Evolutionary conservation across 2,113 vertebrate species (phyloP).

Genomic region (Suncus etruscus): DNA sequence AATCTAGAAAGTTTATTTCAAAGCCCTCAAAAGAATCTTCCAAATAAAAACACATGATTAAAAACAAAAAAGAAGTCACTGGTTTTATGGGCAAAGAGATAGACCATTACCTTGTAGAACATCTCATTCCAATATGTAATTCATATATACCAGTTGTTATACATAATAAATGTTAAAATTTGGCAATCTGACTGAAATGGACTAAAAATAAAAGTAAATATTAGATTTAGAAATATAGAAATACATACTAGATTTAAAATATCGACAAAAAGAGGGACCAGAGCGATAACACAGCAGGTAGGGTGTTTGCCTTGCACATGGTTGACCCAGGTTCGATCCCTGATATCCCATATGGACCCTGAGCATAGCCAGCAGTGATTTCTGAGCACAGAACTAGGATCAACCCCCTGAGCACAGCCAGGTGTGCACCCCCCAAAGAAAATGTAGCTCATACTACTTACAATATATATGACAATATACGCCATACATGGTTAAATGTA

Average conservation of each 20-base stretch:
- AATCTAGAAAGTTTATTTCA: conserved; percentile 32
- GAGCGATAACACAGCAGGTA: too few species aligned
- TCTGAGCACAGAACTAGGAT: too few species aligned
- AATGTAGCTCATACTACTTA: conserved; percentile 8
- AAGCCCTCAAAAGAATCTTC: not conserved
- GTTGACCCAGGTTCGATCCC: too few species aligned
- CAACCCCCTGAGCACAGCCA: too few species aligned
- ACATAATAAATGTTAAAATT: not conserved
- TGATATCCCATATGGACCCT: too few species aligned
- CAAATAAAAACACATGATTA: not conserved
- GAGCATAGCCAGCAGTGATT: too few species aligned
- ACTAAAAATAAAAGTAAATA: not conserved
- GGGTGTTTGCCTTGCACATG: too few species aligned
- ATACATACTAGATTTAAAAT: conserved; percentile 56
- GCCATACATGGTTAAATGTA: conserved; percentile 1
- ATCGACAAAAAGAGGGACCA: conserved; percentile 6
- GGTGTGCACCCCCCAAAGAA: too few species aligned
- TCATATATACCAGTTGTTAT: not conserved
- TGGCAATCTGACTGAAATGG: not conserved
- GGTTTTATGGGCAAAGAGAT: not conserved
- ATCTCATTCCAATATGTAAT: not conserved
- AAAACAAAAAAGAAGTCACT: not conserved
- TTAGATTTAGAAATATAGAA: not conserved
- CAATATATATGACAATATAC: conserved; percentile 7
- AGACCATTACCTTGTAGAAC: not conserved